Conservation (phyloP, 2,888 invertebrate genomes). For the Plagiodera versicolora region DNA sequence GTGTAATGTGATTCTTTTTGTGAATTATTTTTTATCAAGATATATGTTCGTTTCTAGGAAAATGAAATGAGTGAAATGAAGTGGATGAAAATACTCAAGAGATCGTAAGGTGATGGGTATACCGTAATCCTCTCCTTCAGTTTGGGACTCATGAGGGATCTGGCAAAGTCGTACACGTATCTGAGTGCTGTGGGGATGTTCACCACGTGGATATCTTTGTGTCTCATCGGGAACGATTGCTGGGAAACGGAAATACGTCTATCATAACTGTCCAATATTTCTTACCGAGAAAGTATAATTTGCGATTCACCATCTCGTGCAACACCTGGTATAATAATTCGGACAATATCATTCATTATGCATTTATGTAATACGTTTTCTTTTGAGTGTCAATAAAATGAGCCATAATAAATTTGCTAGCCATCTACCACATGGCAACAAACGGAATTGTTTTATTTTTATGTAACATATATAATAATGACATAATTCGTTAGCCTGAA, state of each 20-base stretch:
- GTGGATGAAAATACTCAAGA: too few relatives aligned
- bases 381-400: background rate
- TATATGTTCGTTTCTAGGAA: too few relatives aligned
- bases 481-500: too few relatives aligned
- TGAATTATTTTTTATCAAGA: too few relatives aligned
- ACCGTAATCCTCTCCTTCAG: conserved; percentile 69
- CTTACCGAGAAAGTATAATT: too few relatives aligned
- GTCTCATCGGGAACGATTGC: conserved; percentile 79
- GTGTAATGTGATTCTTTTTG: too few relatives aligned
- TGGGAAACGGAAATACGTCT: conserved; percentile 53
- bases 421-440: too few relatives aligned
- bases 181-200: conserved; percentile 73
- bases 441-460: background rate
- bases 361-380: background rate
- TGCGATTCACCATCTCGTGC: too few relatives aligned
- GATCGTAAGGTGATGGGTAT: too few relatives aligned
- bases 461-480: background rate
- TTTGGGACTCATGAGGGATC: conserved; percentile 70
- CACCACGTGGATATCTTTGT: conserved; percentile 74
- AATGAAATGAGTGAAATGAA: too few relatives aligned
- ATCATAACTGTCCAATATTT: too few relatives aligned
- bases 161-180: conserved; percentile 74
- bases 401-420: background rate
- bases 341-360: background rate
- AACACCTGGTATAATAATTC: too few relatives aligned